Conservation (phyloP, 2,113 vertebrate genomes). For the Rafetus swinhoei region DNA sequence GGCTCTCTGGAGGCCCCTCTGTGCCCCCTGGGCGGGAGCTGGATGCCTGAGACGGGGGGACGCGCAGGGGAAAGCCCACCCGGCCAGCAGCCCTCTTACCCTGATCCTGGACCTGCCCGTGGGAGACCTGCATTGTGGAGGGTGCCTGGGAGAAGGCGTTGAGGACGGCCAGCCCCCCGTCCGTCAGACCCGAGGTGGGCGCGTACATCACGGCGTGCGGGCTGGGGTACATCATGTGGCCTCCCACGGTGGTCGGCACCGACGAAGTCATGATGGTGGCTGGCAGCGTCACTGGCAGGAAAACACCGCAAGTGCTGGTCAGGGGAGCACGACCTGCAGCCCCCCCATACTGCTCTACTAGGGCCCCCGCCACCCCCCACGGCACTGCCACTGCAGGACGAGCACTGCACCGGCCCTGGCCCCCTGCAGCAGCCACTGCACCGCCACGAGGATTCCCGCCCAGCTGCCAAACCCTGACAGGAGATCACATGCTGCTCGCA, state of each 20-base stretch:
- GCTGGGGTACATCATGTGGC: conserved; percentile 99
- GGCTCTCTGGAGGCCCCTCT: neutral
- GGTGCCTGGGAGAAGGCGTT: conserved; percentile 95
- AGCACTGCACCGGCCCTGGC: neutral
- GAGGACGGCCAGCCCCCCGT: conserved; percentile 94
- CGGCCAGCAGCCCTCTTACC: conserved; percentile 78
- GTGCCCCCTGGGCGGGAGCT: neutral
- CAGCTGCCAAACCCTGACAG: too few relatives aligned
- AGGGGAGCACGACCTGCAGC: accelerated
- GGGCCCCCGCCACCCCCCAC: neutral
- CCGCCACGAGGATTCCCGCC: neutral
- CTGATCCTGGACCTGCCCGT: conserved; percentile 90
- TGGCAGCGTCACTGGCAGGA: conserved; percentile 89
- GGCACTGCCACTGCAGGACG: neutral
- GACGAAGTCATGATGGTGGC: conserved; percentile 98
- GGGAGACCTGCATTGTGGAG: conserved; percentile 96
- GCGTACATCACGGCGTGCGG: conserved; percentile 97
- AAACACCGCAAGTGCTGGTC: conserved; percentile 46
- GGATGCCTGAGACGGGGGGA: too few relatives aligned
- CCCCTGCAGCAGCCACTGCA: neutral
- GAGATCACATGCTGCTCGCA: too few relatives aligned
- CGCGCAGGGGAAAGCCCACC: neutral
- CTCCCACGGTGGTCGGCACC: conserved; percentile 92
- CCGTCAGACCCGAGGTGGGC: conserved; percentile 88
- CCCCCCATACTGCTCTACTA: neutral